Base-by-base conservation (phyloP, 2,113 vertebrate genomes). In the Sylvietta virens region DNA sequence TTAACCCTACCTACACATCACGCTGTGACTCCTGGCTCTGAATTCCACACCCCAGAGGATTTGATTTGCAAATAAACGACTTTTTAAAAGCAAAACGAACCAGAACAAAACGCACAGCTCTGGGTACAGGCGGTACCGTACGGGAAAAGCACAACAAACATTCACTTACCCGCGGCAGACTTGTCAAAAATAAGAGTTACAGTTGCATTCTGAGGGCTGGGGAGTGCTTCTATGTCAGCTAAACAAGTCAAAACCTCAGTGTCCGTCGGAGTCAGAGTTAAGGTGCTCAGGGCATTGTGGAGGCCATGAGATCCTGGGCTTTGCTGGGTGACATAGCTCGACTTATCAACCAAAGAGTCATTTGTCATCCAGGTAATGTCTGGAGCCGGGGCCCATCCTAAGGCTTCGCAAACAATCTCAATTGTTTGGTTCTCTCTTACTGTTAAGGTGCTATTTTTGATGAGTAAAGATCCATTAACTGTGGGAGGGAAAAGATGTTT, bases 371-470 rank as follows among this genome's bases (percentile, higher is more conserved):
- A 99, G 53, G 95, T 83, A 61, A 99, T 93, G 33, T 72, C 62
- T 19, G 99, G 99, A 89, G 92, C 81, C 5, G 98, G 98, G 81
- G 69, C 92, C 99, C 99, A 99, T 96, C 98, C 98, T 67, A 60
- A 62, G 19, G 98, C 98, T 87, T 83, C 95, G 51, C 99, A 99
- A 95, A 98, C 94, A 96, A 99, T 98, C 69, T 95, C 92, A 90
- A 98, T 57, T 39, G 95, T 93, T 37, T 97, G 58, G 11, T 98
- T 98, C 83, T 97, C 96, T 72, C 78, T 93, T 83, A 97, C 98
- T 58, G 97, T 90, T 51, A 95, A 90, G 69, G 97, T 94, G 21
- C 62, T 97, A 81, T 95, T 97, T 71, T 93, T 94, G 81, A 99
- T 97, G 94, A 48, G 40, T 97, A 99, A 97, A 22, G 78, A 94